These are phyloP conservation scores for Dusona sp. DNA, from an alignment of 2,888 invertebrate genomes.

Conservation along the genomic window DNA sequence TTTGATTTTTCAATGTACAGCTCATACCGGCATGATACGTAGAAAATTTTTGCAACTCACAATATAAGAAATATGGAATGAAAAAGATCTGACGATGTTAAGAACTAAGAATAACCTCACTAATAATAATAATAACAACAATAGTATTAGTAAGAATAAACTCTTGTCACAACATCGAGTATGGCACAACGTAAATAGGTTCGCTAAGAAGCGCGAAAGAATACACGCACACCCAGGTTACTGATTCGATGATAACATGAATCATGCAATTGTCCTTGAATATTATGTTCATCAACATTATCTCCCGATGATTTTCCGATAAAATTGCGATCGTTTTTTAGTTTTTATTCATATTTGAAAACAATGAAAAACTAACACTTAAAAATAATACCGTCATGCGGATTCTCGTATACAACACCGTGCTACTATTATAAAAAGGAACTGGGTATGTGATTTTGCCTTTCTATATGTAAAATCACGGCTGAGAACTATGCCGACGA, in stretches of 20 bases:
- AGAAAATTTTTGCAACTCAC: too few species aligned
- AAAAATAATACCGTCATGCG: neutral
- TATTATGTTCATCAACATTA: conserved; percentile 8
- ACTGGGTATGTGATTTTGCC: neutral
- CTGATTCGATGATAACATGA: conserved; percentile 11
- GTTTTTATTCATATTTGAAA: conserved; percentile 14
- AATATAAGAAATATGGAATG: too few species aligned
- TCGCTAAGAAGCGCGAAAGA: conserved; percentile 1
- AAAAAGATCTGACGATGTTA: neutral
- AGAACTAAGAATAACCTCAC: neutral
- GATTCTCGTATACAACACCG: neutral
- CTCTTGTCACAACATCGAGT: neutral
- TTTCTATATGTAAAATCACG: neutral
- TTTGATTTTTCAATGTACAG: neutral
- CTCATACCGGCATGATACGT: neutral
- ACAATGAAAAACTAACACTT: neutral
- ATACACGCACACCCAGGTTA: neutral
- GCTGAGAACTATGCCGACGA: conserved; percentile 2
- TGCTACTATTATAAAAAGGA: neutral
- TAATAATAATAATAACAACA: neutral
- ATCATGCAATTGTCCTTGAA: conserved; percentile 15
- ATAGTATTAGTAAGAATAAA: neutral
- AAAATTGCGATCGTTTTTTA: conserved; percentile 8
- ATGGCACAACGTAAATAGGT: conserved; percentile 1
- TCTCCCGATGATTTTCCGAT: neutral